Evolutionary conservation across 2,797 vertebrate genomes (phyloP).

Genomic region (Ctenosaura bakeri): DNA sequence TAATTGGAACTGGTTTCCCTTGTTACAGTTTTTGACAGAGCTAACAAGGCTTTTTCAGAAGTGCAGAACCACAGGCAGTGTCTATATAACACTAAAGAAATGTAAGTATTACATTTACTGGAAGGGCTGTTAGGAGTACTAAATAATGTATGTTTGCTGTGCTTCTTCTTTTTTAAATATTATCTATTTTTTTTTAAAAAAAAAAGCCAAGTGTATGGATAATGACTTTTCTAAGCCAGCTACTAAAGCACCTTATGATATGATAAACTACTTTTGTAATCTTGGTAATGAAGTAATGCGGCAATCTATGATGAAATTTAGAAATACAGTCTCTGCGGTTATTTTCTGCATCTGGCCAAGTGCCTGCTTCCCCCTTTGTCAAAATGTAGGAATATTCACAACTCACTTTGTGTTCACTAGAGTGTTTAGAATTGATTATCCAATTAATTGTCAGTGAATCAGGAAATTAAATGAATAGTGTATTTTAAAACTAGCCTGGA

Average conservation of each 20-base stretch:
- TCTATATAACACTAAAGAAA: constrained; percentile 94
- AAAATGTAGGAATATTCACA: neutral
- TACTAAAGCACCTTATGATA: no score
- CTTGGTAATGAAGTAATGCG: neutral
- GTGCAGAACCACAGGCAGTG: constrained; percentile 89
- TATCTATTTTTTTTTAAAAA: no score
- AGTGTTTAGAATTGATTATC: no score
- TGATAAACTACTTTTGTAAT: neutral
- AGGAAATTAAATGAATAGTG: neutral
- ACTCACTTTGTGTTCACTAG: no score
- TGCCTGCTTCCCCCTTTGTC: neutral
- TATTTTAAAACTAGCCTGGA: neutral
- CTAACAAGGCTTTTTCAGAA: constrained; percentile 94
- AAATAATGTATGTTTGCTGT: neutral
- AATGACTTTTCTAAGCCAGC: no score
- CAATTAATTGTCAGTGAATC: neutral
- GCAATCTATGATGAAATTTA: neutral
- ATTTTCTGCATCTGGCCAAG: neutral
- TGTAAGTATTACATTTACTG: constrained; percentile 80
- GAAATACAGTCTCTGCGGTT: neutral
- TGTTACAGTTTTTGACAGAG: constrained; percentile 91
- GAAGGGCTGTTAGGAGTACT: neutral
- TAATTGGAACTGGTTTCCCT: neutral
- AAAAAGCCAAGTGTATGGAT: neutral
- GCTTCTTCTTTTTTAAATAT: neutral